These are phyloP conservation scores for Toxonevra muliebris DNA, from an alignment of 2,888 invertebrate genomes.

Conservation along the genomic window DNA sequence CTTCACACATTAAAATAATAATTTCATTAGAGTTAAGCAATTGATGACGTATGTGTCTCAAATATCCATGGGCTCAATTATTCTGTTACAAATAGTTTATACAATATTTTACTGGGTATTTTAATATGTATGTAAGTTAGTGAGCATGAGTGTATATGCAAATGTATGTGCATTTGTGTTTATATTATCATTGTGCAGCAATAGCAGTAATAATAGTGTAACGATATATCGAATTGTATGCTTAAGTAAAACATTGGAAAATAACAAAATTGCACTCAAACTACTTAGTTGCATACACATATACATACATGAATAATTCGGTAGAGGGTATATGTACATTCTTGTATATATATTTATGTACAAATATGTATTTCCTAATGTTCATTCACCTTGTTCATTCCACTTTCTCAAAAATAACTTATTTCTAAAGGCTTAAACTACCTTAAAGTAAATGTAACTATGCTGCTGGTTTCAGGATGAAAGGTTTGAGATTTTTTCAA, in stretches of 20 bases:
- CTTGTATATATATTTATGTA: neutral
- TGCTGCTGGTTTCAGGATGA: too few species aligned
- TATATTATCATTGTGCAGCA: neutral
- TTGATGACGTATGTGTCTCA: too few species aligned
- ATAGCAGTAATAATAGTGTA: neutral
- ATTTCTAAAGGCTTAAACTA: too few species aligned
- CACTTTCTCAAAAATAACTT: neutral
- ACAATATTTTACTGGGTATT: conserved; percentile 18
- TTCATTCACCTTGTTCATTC: conserved; percentile 23
- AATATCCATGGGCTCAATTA: too few species aligned
- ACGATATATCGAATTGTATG: conserved; percentile 1
- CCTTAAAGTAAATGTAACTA: too few species aligned
- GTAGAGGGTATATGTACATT: neutral
- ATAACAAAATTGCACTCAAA: conserved; percentile 34
- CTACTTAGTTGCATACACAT: neutral
- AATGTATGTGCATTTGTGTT: neutral
- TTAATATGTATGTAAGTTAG: conserved; percentile 5
- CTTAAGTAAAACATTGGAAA: conserved; percentile 19
- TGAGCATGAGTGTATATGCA: neutral
- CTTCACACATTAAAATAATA: too few species aligned
- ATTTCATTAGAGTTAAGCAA: too few species aligned
- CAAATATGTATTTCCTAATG: neutral
- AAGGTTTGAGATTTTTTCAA: too few species aligned
- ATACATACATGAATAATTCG: neutral
- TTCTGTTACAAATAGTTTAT: neutral